A percentile compares a stretch with the other conserved stretches of the same genome.
These are phyloP conservation scores for Ranitomeya imitator DNA, from an alignment of 2,113 vertebrate genomes.

Conservation along the genomic window DNA sequence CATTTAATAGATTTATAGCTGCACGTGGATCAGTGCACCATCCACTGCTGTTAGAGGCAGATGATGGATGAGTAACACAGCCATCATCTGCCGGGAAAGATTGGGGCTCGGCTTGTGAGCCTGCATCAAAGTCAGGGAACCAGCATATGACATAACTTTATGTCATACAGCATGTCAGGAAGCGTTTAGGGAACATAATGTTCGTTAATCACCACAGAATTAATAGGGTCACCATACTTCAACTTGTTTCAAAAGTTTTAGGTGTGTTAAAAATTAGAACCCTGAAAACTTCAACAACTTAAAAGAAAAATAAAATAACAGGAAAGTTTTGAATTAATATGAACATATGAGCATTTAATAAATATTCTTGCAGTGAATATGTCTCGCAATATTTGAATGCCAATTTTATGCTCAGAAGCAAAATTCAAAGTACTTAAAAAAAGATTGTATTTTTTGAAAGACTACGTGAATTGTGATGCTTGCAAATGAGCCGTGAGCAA, in stretches of 20 bases:
- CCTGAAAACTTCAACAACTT: background rate
- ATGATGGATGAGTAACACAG: too few relatives aligned
- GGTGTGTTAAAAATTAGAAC: background rate
- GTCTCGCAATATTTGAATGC: background rate
- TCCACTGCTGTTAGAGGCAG: too few relatives aligned
- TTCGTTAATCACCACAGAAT: background rate
- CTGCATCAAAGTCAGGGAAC: too few relatives aligned
- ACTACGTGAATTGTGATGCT: background rate
- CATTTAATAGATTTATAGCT: too few relatives aligned
- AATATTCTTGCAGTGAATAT: background rate
- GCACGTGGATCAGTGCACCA: too few relatives aligned
- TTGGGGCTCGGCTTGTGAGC: too few relatives aligned
- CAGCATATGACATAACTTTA: too few relatives aligned
- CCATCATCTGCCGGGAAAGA: too few relatives aligned
- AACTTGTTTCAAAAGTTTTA: background rate
- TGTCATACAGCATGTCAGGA: too few relatives aligned
- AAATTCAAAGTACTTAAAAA: background rate
- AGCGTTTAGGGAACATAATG: too few relatives aligned
- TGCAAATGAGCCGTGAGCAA: slow-evolving; percentile 28
- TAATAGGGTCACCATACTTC: background rate
- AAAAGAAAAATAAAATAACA: background rate
- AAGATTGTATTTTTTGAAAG: background rate
- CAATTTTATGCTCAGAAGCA: background rate
- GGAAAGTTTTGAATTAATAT: background rate
- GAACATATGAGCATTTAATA: background rate